These are phyloP conservation scores for Crioceris asparagi DNA, from an alignment of 2,888 invertebrate genomes.

Conservation along the genomic window DNA sequence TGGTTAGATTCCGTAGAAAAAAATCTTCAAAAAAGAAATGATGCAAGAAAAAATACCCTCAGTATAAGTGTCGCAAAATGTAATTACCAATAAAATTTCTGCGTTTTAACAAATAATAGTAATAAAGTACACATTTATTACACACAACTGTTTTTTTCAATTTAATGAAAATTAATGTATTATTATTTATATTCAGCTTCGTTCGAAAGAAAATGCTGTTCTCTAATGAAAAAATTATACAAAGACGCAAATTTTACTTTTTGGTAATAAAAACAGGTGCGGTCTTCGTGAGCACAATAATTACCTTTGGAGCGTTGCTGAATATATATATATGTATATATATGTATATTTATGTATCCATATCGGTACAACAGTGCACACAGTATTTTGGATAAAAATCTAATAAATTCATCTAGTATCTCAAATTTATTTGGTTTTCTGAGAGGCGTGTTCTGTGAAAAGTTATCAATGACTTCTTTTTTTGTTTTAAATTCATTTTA, in stretches of 20 bases:
- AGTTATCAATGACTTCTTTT: slow-evolving; percentile 11
- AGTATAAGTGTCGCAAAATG: slow-evolving; percentile 23
- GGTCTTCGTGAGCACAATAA: no score
- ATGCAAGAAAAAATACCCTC: slow-evolving; percentile 21
- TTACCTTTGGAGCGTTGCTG: no score
- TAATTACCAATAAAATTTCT: slow-evolving; percentile 20
- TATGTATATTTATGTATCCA: no score
- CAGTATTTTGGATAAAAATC: slow-evolving; percentile 19
- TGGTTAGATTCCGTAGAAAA: slow-evolving; percentile 6
- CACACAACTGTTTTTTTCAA: slow-evolving; percentile 20
- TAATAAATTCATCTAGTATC: slow-evolving; percentile 16
- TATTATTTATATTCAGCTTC: no score
- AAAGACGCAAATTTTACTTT: no score
- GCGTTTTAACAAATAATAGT: slow-evolving; percentile 20
- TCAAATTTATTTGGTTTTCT: slow-evolving; percentile 13
- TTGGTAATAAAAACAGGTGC: no score
- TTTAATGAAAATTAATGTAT: no score
- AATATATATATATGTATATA: no score
- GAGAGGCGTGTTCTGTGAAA: slow-evolving; percentile 16
- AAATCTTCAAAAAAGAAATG: slow-evolving; percentile 7
- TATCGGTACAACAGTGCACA: slow-evolving; percentile 24
- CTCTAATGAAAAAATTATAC: no score
- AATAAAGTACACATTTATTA: slow-evolving; percentile 22
- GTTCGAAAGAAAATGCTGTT: no score
- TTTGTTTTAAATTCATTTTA: no score